Evolutionary conservation across 2,888 invertebrate genomes (phyloP).

Genomic region (Pollenia griseotomentosa): DNA sequence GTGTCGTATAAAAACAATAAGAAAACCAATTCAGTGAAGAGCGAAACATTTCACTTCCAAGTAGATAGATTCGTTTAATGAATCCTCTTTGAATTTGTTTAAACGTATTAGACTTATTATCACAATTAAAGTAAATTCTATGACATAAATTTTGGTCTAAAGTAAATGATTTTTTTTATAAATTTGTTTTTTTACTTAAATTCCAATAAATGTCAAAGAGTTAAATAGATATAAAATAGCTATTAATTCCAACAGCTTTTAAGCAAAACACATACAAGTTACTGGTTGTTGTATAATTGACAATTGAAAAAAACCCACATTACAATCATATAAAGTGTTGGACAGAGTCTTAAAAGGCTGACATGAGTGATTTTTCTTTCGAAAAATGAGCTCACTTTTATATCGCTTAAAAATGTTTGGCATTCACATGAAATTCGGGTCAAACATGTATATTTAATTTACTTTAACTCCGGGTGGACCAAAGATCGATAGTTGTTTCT

Average conservation of each 20-base stretch:
- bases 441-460: too few species aligned
- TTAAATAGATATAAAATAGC: conserved; percentile 37
- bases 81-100: too few species aligned
- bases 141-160: background rate
- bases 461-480: too few species aligned
- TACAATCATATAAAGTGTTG: background rate
- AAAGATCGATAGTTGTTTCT: too few species aligned
- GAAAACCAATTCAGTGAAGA: too few species aligned
- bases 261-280: conserved; percentile 27
- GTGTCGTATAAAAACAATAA: too few species aligned
- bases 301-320: conserved; percentile 48
- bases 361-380: background rate
- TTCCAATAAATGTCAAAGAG: conserved; percentile 53
- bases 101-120: background rate
- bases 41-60: too few species aligned
- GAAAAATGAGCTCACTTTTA: too few species aligned
- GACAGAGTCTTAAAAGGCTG: conserved; percentile 26
- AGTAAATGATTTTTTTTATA: background rate
- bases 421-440: too few species aligned
- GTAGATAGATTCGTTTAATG: too few species aligned
- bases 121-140: background rate
- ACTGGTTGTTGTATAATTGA: conserved; percentile 23
- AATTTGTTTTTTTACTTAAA: background rate
- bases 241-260: conserved; percentile 43
- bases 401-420: too few species aligned